These are phyloP conservation scores for Sebastes trivittatus DNA, from an alignment of 2,797 vertebrate species.

Conservation along the genomic window DNA sequence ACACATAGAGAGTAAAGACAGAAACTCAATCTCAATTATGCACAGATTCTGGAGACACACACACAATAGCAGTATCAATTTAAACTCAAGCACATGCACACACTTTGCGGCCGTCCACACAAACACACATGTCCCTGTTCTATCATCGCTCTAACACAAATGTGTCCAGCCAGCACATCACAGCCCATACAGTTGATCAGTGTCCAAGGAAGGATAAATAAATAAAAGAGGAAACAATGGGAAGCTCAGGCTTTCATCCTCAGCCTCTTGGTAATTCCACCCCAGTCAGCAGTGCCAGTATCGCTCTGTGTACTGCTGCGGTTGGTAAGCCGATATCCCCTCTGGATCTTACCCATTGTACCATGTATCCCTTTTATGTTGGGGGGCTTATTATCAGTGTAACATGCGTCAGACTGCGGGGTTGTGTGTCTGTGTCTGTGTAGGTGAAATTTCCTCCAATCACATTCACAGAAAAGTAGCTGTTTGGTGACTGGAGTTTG, in stretches of 20 bases:
- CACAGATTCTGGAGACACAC: not conserved
- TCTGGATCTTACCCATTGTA: slow-evolving; percentile 32
- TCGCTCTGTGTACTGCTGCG: slow-evolving; percentile 12
- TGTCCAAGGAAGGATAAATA: slow-evolving; percentile 52
- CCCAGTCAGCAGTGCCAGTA: slow-evolving; percentile 30
- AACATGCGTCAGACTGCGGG: not conserved
- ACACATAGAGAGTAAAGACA: not conserved
- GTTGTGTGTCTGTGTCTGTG: not conserved
- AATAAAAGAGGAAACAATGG: slow-evolving; percentile 47
- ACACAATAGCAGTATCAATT: not conserved
- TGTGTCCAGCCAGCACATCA: slow-evolving; percentile 31
- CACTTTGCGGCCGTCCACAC: not conserved
- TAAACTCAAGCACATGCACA: not conserved
- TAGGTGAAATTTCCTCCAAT: not conserved
- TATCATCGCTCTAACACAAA: slow-evolving; percentile 25
- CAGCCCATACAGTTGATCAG: slow-evolving; percentile 49
- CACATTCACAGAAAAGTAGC: not conserved
- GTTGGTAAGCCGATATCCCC: slow-evolving; percentile 33
- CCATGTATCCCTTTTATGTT: slow-evolving; percentile 22
- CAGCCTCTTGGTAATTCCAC: slow-evolving; percentile 30
- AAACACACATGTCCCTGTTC: slow-evolving; percentile 7
- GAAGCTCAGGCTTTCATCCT: slow-evolving; percentile 47
- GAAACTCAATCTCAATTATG: not conserved
- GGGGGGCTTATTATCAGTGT: slow-evolving; percentile 5
- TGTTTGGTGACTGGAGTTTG: not conserved